These are phyloP conservation scores for Muntiacus reevesi DNA, from an alignment of 2,113 vertebrate species.

Conservation along the genomic window DNA sequence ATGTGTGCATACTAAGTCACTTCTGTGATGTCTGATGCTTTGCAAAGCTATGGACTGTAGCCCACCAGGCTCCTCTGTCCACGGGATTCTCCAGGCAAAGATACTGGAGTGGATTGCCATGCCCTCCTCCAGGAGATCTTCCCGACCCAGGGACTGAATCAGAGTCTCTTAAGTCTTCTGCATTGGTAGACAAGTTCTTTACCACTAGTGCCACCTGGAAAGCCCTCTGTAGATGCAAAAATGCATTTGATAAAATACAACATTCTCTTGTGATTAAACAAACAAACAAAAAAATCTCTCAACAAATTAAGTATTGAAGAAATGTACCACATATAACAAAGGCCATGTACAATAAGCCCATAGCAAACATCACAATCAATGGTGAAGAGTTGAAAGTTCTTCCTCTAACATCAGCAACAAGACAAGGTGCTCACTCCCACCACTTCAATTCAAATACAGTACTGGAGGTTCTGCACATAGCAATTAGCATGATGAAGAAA, in stretches of 20 bases:
- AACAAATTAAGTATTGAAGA: neutral
- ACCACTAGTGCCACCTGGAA: neutral
- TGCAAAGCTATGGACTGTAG: neutral
- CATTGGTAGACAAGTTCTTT: neutral
- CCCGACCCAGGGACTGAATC: neutral
- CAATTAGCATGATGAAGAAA: neutral
- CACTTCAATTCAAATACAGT: neutral
- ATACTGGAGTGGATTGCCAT: neutral
- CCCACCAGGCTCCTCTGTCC: neutral
- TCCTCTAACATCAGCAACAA: neutral
- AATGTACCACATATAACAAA: neutral
- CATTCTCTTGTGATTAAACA: neutral
- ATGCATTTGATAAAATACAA: neutral
- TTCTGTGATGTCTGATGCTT: neutral
- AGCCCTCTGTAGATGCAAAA: neutral
- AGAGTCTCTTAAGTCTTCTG: neutral
- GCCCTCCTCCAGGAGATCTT: neutral
- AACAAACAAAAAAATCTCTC: neutral
- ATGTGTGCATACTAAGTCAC: neutral
- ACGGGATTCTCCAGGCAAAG: neutral
- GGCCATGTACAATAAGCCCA: neutral
- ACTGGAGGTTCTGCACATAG: neutral
- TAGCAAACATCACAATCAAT: neutral
- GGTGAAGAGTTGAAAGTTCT: neutral
- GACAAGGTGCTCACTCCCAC: neutral